Base-by-base conservation (phyloP, 2,113 vertebrate species). In the Cricetomys ansorgei region DNA sequence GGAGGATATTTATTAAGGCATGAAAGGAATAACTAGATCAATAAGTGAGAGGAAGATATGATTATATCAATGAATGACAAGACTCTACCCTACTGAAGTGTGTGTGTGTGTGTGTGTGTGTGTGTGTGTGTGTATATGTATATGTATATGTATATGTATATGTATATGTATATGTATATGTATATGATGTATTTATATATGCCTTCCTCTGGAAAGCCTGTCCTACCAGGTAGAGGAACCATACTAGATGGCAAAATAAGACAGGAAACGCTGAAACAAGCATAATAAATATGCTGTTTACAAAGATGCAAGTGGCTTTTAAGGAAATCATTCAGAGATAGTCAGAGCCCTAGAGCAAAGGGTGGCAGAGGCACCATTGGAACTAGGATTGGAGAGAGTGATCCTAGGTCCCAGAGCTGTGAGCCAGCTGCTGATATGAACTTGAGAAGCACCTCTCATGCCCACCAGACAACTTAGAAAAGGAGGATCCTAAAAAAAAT, bases 401-500 rank as follows among this genome's bases (percentile, higher is more conserved):
- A 64, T n/a, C 21, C 27, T 72, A 37, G 29, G 34, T 11, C 1
- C 3, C 57, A 72, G 7, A 81, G 3, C 7, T 37, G 11, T 11
- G 19, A 21, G 29, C 1, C 0, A 21, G 25, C 0, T 29, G 6
- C 43, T 57, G 64, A 57, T 2, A 31, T 31, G 9, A 84, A 25
- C 29, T 85, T 89, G 43, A 11, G 48, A 83, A 92, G 69, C 45
- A 10, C 6, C 84, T 67, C n/a, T 69, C 17, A 76, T 8, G 2
- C 3, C 55, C 1, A 7, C 40, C 64, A 37, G 43, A 19, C 17
- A 80, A 69, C 11, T 29, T 84, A 23, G 17, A 75, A 72, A 70
- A 89, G 21, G 50, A 57, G 13, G 67, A 70, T 27, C 37, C 27
- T 53, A 59, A 37, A 81, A 27, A 59, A 77, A 12, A 2, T 72